phyloP scores from a whole-genome alignment of 2,797 vertebrate species.

The Smutsia gigantea region DNA sequence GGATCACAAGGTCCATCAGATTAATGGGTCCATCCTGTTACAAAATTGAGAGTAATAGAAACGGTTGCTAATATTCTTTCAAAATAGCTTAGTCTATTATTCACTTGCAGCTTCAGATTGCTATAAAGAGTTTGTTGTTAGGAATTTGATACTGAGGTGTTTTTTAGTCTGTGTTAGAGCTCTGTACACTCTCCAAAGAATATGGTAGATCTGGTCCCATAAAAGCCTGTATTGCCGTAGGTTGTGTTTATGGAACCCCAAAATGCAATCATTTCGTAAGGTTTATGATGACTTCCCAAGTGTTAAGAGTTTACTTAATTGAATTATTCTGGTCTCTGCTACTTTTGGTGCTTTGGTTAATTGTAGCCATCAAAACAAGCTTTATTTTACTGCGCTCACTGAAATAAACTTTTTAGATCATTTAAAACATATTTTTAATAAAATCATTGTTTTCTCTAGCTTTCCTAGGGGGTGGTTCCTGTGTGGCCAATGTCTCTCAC shows the following conservation, averaged over 20 bases:
- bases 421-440: slow-evolving; percentile 6
- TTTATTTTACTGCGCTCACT: slow-evolving; percentile 33
- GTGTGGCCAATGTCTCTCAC: background rate
- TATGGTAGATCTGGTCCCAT: background rate
- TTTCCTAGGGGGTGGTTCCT: background rate
- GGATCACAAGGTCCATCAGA: background rate
- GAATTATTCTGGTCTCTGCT: background rate
- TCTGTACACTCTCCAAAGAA: background rate
- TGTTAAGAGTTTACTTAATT: slow-evolving; percentile 36
- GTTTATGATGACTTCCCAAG: background rate
- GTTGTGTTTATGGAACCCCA: background rate
- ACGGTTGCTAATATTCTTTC: background rate
- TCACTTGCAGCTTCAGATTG: slow-evolving; percentile 3
- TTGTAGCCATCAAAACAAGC: background rate
- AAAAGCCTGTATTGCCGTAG: background rate
- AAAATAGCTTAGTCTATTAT: background rate
- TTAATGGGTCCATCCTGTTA: background rate
- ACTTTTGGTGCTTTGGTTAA: background rate
- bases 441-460: background rate
- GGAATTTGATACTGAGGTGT: background rate
- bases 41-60: background rate
- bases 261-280: background rate
- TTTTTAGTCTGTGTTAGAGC: background rate
- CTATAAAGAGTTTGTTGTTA: background rate
- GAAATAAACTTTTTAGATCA: background rate